phyloP scores from a whole-genome alignment of 2,888 invertebrate species.

The Tachina fera region DNA sequence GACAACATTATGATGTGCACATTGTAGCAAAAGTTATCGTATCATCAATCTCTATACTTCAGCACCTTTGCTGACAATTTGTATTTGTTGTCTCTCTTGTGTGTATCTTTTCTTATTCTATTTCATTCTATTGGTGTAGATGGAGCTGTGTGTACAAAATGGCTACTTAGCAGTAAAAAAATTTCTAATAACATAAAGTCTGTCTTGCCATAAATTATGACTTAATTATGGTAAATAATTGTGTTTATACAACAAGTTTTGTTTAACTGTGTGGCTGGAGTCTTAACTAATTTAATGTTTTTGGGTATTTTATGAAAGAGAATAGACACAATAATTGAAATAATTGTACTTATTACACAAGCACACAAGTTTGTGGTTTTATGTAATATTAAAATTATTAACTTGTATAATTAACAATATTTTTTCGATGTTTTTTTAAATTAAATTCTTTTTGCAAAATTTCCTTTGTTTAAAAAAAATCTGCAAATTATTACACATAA shows the following conservation, averaged over 20 bases:
- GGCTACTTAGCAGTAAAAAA: conserved; percentile 8
- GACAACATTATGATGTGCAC: conserved; percentile 76
- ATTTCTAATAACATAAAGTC: not conserved
- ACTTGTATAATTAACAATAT: no score
- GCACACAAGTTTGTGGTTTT: no score
- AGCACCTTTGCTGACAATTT: conserved; percentile 75
- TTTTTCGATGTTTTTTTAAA: no score
- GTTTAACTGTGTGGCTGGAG: conserved; percentile 35
- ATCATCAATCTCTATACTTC: conserved; percentile 79
- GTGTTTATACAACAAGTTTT: conserved; percentile 71
- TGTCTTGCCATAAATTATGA: conserved; percentile 71
- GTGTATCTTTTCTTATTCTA: not conserved
- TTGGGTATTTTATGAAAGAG: not conserved
- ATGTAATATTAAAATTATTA: no score
- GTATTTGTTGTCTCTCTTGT: conserved; percentile 23
- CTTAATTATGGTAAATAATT: conserved; percentile 77
- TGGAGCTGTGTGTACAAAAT: not conserved
- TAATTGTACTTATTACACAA: no score
- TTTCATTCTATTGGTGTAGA: not conserved
- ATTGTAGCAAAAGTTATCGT: conserved; percentile 73
- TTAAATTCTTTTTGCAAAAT: no score
- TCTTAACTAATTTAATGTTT: conserved; percentile 12
- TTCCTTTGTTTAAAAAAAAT: no score
- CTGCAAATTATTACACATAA: not conserved
- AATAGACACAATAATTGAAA: no score